Evolutionary conservation across 2,797 vertebrate species (phyloP).

Genomic region (Coilia nasus): DNA sequence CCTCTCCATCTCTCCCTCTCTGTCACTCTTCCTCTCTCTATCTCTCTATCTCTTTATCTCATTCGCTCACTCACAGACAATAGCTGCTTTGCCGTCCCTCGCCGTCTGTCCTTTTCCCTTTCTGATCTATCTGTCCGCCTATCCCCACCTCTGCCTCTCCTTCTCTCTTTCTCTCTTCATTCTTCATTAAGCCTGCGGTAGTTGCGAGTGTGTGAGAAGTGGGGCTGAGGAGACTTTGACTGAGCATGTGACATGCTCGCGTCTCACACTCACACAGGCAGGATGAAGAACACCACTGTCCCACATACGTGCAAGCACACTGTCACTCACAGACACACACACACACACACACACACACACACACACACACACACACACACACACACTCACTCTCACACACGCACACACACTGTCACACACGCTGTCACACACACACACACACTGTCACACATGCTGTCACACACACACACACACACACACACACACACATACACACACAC

Average conservation of each 20-base stretch:
- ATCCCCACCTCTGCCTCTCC: too few relatives aligned
- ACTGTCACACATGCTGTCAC: too few relatives aligned
- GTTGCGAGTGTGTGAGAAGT: neutral
- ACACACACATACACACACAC: too few relatives aligned
- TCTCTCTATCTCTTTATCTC: neutral
- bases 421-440: too few relatives aligned
- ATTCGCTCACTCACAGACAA: too few relatives aligned
- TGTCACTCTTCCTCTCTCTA: neutral
- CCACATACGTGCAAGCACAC: conserved; percentile 57
- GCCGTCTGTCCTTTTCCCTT: neutral
- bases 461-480: too few relatives aligned
- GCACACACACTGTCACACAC: too few relatives aligned
- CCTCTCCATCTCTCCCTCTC: neutral
- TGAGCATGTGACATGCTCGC: conserved; percentile 46
- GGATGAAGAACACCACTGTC: conserved; percentile 74
- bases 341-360: too few relatives aligned
- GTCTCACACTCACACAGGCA: neutral
- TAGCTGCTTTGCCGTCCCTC: neutral
- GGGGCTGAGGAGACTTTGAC: conserved; percentile 59
- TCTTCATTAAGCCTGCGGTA: conserved; percentile 3
- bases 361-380: too few relatives aligned
- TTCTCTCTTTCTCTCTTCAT: neutral
- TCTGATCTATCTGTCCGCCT: neutral
- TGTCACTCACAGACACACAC: neutral
- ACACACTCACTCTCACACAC: too few relatives aligned